Base-by-base conservation (phyloP, 2,797 vertebrate species). In the Galago senegalensis region DNA sequence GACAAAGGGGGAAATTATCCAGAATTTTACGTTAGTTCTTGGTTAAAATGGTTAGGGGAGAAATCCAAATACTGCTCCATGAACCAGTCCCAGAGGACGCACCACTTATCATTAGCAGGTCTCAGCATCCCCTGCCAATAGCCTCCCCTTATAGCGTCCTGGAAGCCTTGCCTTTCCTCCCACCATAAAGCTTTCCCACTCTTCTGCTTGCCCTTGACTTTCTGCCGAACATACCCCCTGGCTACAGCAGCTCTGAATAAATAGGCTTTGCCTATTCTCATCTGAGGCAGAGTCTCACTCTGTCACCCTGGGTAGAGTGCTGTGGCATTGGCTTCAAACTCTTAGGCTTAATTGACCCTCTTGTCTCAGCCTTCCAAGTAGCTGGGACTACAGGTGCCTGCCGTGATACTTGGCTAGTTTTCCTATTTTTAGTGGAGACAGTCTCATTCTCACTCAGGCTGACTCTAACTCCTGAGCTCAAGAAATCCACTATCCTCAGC, bases 191-290 rank as follows among this genome's bases (percentile, higher is more conserved):
- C 9, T 75, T 81, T 85, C 23, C 12, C 31, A 49, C 4, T 63
- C 37, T 12, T 49, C 27, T 49, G 14, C 37, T 49, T 82, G 46
- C 5, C 60, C 91, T 63, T 82, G 34, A 70, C 43, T 86, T 88
- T 94, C 91, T 89, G 69, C n/a, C 75, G 70, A 82, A 91, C 53
- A 18, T 56, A 79, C 69, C 69, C 10, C 23, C 46, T 82, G 70
- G 21, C 17, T 49, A 16, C 18, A 91, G 25, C 27, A 69, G 7
- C 7, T 79, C 49, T 80, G 18, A 93, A 27, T 60, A 63, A 60
- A 14, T 40, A 86, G 37, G n/a, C 3, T 72, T 46, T 87, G 37
- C 37, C 31, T 90, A 2, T 34, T 67, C 14, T 58, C 9, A 9
- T 88, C 73, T 91, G 10, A 53, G 49, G 3, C 49, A 53, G 49